phyloP scores from a whole-genome alignment of 2,797 vertebrate species.

The Crax fasciolata region DNA sequence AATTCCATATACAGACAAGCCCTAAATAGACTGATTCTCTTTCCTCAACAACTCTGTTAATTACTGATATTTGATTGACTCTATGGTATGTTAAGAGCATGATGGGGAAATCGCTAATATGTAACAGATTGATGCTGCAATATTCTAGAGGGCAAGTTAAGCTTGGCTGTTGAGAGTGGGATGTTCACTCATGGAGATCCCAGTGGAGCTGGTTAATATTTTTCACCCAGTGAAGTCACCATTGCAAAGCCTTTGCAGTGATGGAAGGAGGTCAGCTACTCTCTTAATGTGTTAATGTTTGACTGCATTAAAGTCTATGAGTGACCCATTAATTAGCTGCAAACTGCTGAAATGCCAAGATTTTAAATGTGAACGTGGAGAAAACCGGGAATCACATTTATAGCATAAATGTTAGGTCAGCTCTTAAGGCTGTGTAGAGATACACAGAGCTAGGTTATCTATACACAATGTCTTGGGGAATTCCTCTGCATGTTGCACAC shows the following conservation, averaged over 20 bases:
- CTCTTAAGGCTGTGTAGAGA: constrained; percentile 6
- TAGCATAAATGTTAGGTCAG: neutral
- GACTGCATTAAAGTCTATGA: constrained; percentile 26
- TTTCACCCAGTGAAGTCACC: neutral
- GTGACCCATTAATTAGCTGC: constrained; percentile 62
- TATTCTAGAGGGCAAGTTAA: constrained; percentile 20
- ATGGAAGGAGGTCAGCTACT: neutral
- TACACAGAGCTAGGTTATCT: neutral
- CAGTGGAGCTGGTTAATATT: constrained; percentile 4
- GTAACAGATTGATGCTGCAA: constrained; percentile 38
- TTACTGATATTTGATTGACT: constrained; percentile 2
- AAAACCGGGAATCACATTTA: neutral
- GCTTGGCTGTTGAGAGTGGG: neutral
- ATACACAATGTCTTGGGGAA: neutral
- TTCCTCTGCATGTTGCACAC: neutral
- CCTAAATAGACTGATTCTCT: neutral
- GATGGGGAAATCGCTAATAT: constrained; percentile 33
- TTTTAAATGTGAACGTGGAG: neutral
- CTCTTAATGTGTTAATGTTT: constrained; percentile 50
- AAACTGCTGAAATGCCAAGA: constrained; percentile 60
- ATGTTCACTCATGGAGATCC: constrained; percentile 26
- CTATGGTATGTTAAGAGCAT: constrained; percentile 1
- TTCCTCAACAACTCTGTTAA: constrained; percentile 13
- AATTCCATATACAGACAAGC: neutral
- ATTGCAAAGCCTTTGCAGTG: neutral